Percentiles rank a stretch among this genome's conserved stretches.
Evolutionary conservation across 2,113 vertebrate genomes (phyloP).

Genomic region (Strix aluco): DNA sequence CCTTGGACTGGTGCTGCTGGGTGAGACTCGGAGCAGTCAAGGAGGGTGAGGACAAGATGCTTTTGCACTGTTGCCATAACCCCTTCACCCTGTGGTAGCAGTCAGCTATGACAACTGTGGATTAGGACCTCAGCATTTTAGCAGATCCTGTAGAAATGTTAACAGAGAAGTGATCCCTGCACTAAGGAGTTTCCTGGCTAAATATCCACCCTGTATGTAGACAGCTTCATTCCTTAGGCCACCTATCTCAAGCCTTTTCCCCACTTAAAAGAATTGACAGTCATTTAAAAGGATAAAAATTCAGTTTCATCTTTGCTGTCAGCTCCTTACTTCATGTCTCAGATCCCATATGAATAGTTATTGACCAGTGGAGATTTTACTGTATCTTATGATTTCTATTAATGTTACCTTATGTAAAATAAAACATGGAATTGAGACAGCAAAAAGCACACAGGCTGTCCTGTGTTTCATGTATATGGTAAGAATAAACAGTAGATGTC

Average conservation of each 20-base stretch:
- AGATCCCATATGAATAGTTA: neutral
- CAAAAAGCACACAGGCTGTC: neutral
- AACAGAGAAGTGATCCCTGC: neutral
- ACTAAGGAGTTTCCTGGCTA: neutral
- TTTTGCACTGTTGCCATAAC: neutral
- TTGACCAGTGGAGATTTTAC: neutral
- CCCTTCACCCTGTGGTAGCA: neutral
- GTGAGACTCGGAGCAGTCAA: accelerated
- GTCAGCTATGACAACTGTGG: neutral
- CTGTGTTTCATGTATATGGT: neutral
- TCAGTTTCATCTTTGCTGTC: neutral
- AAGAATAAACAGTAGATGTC: slow-evolving; percentile 61
- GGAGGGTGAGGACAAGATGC: neutral
- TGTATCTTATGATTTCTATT: neutral
- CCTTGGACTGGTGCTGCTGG: neutral
- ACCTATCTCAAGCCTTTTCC: neutral
- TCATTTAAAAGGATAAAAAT: neutral
- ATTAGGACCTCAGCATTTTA: neutral
- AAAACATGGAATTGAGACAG: neutral
- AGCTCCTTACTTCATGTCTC: neutral
- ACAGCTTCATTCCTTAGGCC: neutral
- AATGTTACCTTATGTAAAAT: neutral
- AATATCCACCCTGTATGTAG: neutral
- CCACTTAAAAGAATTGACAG: neutral
- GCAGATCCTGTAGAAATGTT: neutral